phyloP scores from a whole-genome alignment of 2,888 invertebrate species.

The Troilus luridus region DNA sequence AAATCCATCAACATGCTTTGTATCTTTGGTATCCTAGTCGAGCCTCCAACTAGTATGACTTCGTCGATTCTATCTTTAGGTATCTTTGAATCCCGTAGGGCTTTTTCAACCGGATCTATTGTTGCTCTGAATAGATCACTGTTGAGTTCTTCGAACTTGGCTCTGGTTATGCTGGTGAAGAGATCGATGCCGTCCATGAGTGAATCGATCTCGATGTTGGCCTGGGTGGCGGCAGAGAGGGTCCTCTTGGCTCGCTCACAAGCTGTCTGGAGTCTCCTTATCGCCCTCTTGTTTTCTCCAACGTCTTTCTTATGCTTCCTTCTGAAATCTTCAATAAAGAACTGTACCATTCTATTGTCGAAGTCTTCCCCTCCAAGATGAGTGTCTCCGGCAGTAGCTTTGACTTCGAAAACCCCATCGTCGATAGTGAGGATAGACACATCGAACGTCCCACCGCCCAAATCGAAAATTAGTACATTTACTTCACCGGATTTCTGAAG shows the following conservation, averaged over 20 bases:
- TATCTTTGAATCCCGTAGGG: constrained; percentile 76
- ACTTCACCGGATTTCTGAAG: constrained; percentile 69
- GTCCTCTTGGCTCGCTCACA: constrained; percentile 77
- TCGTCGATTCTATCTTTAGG: constrained; percentile 73
- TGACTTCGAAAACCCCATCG: constrained; percentile 76
- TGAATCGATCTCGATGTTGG: constrained; percentile 76
- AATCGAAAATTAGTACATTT: constrained; percentile 70
- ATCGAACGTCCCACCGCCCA: constrained; percentile 74
- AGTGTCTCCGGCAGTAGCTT: constrained; percentile 73
- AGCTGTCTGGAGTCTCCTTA: constrained; percentile 76
- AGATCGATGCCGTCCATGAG: constrained; percentile 75
- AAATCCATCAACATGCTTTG: constrained; percentile 74
- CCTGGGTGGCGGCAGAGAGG: constrained; percentile 73
- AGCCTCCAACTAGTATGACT: constrained; percentile 77
- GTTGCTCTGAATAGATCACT: constrained; percentile 76
- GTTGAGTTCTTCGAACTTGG: constrained; percentile 77
- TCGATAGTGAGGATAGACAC: constrained; percentile 75
- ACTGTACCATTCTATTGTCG: constrained; percentile 73
- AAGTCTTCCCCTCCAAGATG: constrained; percentile 72
- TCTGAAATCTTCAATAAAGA: constrained; percentile 73
- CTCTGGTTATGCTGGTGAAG: constrained; percentile 74
- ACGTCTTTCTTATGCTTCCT: constrained; percentile 73
- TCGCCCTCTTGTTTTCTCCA: constrained; percentile 71
- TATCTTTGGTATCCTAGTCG: constrained; percentile 79
- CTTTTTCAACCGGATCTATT: constrained; percentile 77